Base-by-base conservation (phyloP, 2,797 vertebrate species). In the Scyliorhinus canicula region DNA sequence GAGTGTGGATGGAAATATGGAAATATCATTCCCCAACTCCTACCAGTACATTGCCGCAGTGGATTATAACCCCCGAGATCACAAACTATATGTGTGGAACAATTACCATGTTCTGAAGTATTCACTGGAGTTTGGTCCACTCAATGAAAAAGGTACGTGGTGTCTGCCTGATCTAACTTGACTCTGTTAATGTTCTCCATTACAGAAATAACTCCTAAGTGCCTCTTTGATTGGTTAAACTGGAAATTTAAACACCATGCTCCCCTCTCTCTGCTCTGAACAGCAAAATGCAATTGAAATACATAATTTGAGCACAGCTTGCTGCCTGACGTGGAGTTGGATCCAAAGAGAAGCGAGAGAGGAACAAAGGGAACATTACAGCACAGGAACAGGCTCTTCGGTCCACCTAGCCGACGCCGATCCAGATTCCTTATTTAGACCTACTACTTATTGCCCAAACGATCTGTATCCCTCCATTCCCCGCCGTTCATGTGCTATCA, bases 21-120 rank as follows among this genome's bases (percentile, higher is more conserved):
- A 99, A 97, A 98, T 99, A 95, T 97, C 98, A 31, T 99, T 99
- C 96, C 99, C 99, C 93, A 99, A 99, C 96, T 99, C 99, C 1
- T 99, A 99, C 96, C 99, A 99, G 96, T 99, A 99, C 97, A 99
- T 99, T 85, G 99, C 99, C 21, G 99, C 99, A 85, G 99, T 99
- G 98, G 99, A 99, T 99, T 99, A 99, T 97, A 99, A 99, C 96
- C 99, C 99, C 95, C 97, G 99, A 95, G 99, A 99, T 98, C 99
- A 99, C 96, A 97, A 99, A 93, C 98, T 99, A n/a, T 99, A 99
- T 0, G 99, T 99, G 7, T 99, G 99, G 99, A 99, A 99, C 98
- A 99, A 99, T 96, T 99, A 99, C 96, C 99, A 99, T 0, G 99
- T 99, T 0, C 99, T 99, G 95, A 99, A 99, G 96, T 99, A 99